phyloP scores from a whole-genome alignment of 2,888 invertebrate genomes.

The Stegana nigrithorax region DNA sequence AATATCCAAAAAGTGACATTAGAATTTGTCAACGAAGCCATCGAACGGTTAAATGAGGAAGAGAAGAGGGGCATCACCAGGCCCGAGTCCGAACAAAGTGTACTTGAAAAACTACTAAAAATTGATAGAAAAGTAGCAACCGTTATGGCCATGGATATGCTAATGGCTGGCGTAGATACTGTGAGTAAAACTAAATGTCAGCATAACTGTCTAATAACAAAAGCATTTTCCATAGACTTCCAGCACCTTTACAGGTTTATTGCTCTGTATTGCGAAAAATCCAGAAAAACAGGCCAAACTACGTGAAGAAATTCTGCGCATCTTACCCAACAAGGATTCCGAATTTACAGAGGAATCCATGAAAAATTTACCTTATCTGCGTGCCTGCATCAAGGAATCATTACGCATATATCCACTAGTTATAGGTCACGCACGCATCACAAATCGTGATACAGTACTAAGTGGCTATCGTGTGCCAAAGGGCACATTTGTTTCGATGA shows the following conservation, averaged over 20 bases:
- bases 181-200: constrained; percentile 71
- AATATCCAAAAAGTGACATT: constrained; percentile 45
- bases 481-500: constrained; percentile 77
- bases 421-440: constrained; percentile 71
- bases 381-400: constrained; percentile 81
- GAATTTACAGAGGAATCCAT: constrained; percentile 69
- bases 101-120: constrained; percentile 75
- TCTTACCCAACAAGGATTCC: constrained; percentile 67
- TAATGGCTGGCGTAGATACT: constrained; percentile 79
- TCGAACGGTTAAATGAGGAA: constrained; percentile 45
- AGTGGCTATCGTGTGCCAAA: constrained; percentile 76
- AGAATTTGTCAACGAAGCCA: constrained; percentile 63
- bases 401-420: constrained; percentile 74
- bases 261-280: constrained; percentile 72
- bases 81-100: constrained; percentile 69
- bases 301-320: constrained; percentile 71
- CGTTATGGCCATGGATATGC: constrained; percentile 78
- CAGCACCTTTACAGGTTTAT: constrained; percentile 39
- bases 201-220: neutral
- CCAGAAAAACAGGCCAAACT: constrained; percentile 75
- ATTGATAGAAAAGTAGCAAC: constrained; percentile 74
- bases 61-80: constrained; percentile 44
- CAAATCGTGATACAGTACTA: constrained; percentile 72
- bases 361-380: constrained; percentile 73
- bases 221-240: constrained; percentile 51